Percentiles rank a stretch among this genome's conserved stretches.
phyloP scores from a whole-genome alignment of 1,140 invertebrate genomes.

The Lucilia sericata region DNA sequence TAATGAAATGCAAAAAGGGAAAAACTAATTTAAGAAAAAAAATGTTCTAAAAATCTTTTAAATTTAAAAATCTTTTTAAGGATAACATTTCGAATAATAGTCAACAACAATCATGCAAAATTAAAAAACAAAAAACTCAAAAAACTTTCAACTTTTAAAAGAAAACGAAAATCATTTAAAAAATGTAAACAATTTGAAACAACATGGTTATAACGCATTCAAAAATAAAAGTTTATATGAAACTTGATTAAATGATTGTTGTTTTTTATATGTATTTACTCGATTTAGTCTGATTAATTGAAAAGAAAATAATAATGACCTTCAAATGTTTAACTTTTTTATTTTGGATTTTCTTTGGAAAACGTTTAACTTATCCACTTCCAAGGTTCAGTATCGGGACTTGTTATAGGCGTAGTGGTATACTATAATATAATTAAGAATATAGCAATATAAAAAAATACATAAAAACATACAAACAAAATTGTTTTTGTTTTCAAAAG shows the following conservation, averaged over 20 bases:
- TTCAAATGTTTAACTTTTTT: conserved; percentile 45
- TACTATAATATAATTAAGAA: conserved; percentile 71
- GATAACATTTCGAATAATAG: background rate
- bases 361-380: conserved; percentile 75
- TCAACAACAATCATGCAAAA: conserved; percentile 43
- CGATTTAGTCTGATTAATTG: background rate
- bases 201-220: conserved; percentile 30
- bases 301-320: conserved; percentile 51
- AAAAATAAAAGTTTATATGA: background rate
- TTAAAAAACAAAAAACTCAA: conserved; percentile 12
- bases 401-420: conserved; percentile 81
- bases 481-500: conserved; percentile 3
- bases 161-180: background rate
- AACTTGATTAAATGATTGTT: conserved; percentile 31
- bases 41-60: background rate
- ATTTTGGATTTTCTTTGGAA: conserved; percentile 45
- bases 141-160: too few species aligned
- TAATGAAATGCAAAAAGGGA: background rate
- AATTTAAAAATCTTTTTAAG: background rate
- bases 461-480: conserved; percentile 33
- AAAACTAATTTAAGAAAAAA: background rate
- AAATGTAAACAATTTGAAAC: background rate
- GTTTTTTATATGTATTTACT: conserved; percentile 32
- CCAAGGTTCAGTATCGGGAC: conserved; percentile 86
- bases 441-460: conserved; percentile 19